Evolutionary conservation across 2,888 invertebrate genomes (phyloP), one percentile per base, ranked within the genome.

Genomic region (Drosophila macrospina): DNA sequence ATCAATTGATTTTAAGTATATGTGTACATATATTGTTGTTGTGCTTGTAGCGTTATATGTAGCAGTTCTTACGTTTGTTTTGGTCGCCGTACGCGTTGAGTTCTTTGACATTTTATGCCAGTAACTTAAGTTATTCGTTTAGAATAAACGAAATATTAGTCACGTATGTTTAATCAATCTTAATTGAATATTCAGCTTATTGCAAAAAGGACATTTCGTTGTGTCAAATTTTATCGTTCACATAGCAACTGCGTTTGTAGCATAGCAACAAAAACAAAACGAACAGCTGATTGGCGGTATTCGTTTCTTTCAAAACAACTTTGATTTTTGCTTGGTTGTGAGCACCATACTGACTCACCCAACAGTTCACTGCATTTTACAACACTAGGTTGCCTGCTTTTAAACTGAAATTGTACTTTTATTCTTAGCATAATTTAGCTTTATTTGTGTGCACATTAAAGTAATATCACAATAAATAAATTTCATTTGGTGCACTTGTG

Each of bases 401-500:
- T 47, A 0, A 47, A 6, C 28, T 42, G 6, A 37, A 26, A 24
- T 20, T 55, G 15, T 42, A 30, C 45, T 66, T 50, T 34, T 26
- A 34, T 44, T 62, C 80, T 68, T 84, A 84, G 70, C 16, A 50
- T 65, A 71, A 60, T 59, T 65, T 36, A 65, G 36, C 11, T 48
- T 60, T 55, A 42, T 41, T 48, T 42, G 61, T 51, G 75, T 36
- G 69, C 60, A 57, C 60, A 56, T 80, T 69, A 84, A 82, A 82
- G 13, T 84, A 84, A 86, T 84, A 84, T 84, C 84, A 84, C 84
- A 84, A 84, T 86, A 84, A 82, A 72, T 75, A 65, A 59, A 57
- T 56, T 69, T 62, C 10, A 62, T 45, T 36, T 16, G 15, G 55
- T 54, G 65, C 61, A 62, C 55, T 41, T 45, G 13, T 7, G 13